Evolutionary conservation across 2,888 invertebrate species (phyloP).

Genomic region (Venusia cambrica): DNA sequence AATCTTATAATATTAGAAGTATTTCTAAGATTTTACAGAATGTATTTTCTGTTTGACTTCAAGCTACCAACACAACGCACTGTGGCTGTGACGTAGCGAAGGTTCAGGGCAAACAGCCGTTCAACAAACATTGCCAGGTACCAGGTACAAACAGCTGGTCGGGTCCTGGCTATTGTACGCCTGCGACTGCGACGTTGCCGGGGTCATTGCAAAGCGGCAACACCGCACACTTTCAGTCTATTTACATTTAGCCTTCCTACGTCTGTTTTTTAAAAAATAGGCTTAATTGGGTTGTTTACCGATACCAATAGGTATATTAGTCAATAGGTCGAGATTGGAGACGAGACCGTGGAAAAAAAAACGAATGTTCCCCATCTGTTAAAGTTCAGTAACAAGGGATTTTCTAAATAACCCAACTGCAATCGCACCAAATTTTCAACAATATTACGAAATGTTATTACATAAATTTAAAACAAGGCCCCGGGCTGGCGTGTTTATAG

Average conservation of each 20-base stretch:
- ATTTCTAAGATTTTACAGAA: too few species aligned
- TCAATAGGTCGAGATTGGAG: too few species aligned
- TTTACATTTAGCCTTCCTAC: conserved; percentile 33
- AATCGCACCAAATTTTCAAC: neutral
- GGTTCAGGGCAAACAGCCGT: conserved; percentile 38
- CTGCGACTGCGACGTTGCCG: conserved; percentile 46
- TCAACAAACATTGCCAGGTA: conserved; percentile 61
- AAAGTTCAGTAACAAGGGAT: neutral
- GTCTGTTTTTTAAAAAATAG: conserved; percentile 20
- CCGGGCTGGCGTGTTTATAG: conserved; percentile 47
- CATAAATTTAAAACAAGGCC: conserved; percentile 13
- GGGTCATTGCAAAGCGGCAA: conserved; percentile 53
- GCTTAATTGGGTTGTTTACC: conserved; percentile 19
- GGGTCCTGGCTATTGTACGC: conserved; percentile 50
- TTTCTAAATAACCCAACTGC: neutral
- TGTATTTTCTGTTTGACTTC: conserved; percentile 22
- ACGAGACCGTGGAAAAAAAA: too few species aligned
- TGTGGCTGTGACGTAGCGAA: conserved; percentile 35
- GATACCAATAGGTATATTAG: too few species aligned
- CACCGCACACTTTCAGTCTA: conserved; percentile 51
- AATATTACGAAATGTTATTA: conserved; percentile 4
- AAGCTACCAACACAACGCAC: too few species aligned
- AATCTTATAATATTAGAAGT: too few species aligned
- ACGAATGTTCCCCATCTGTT: too few species aligned
- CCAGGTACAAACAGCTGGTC: conserved; percentile 68